Base-by-base conservation (phyloP, 2,113 vertebrate genomes). In the Conger conger region DNA sequence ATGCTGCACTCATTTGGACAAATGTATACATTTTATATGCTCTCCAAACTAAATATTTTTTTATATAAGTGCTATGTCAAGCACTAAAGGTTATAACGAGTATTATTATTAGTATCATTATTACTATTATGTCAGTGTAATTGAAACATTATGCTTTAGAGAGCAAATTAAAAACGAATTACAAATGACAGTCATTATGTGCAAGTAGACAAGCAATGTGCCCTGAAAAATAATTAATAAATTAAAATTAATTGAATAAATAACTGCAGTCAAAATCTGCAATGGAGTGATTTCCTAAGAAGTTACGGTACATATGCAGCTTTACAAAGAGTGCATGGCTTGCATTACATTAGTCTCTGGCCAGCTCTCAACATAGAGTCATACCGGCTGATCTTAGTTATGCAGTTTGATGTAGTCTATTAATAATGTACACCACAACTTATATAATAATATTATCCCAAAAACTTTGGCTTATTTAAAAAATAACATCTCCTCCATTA, bases 341-440 rank as follows among this genome's bases (percentile, higher is more conserved):
- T 63, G 11, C 57, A 5, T 23, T 27, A 20, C 57, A 63, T 3
- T 27, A 63, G 57, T 7, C 20, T 63, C 20, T 63, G 57, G 57
- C 18, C 57, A 63, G 57, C 57, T 9, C 18, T 63, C 57, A 3
- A 63, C 57, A 63, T 3, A 27, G 18, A 63, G 57, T 27, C 11
- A 60, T 4, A 5, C 57, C 27, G 57, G 18, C 4, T 2, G 20
- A 60, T 23, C 57, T 6, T 27, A 63, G 54, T 57, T 11, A 16
- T 63, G 27, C 76, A 37, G 35, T 79, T 40, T 82, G 57, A 86
- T 87, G 78, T 45, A 77, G 36, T 33, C 54, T 36, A 86, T 86
- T 50, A 89, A 87, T 87, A 84, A 86, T 87, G 53, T 33, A 83
- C 38, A 84, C 45, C 76, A 2, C n/a, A 37, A 37, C 76, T 76